These are phyloP conservation scores for Torymus auratus DNA, from an alignment of 2,888 invertebrate genomes.

Conservation along the genomic window DNA sequence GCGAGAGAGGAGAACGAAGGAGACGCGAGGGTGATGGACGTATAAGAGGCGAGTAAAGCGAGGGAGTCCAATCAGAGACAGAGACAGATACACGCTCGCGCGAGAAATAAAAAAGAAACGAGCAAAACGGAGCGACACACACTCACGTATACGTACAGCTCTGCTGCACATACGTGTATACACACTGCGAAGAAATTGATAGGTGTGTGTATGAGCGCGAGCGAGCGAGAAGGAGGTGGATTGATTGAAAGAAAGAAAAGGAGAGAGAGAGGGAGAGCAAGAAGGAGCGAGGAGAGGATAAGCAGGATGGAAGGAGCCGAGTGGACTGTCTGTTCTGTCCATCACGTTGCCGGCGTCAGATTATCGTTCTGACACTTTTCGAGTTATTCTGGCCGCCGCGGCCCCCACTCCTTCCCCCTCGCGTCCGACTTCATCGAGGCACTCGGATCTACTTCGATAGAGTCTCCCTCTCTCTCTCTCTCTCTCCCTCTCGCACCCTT, in stretches of 20 bases:
- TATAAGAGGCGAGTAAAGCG: constrained; percentile 34
- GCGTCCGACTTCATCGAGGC: constrained; percentile 36
- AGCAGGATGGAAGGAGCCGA: constrained; percentile 60
- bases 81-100: constrained; percentile 19
- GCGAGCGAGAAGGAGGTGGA: constrained; percentile 5
- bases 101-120: constrained; percentile 11
- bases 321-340: constrained; percentile 67
- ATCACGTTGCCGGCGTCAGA: constrained; percentile 76
- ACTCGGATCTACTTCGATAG: constrained; percentile 24
- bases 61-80: constrained; percentile 36
- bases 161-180: no score
- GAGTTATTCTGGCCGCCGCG: constrained; percentile 74
- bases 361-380: constrained; percentile 77
- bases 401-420: background rate
- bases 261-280: constrained; percentile 51
- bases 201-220: background rate
- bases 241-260: background rate
- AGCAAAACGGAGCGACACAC: constrained; percentile 1
- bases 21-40: constrained; percentile 35
- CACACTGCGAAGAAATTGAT: no score
- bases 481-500: background rate
- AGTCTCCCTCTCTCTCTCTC: constrained; percentile 13
- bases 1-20: constrained; percentile 10
- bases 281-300: constrained; percentile 59
- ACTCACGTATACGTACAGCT: background rate